phyloP scores from a whole-genome alignment of 2,888 invertebrate genomes.

The Ariolimax columbianus region DNA sequence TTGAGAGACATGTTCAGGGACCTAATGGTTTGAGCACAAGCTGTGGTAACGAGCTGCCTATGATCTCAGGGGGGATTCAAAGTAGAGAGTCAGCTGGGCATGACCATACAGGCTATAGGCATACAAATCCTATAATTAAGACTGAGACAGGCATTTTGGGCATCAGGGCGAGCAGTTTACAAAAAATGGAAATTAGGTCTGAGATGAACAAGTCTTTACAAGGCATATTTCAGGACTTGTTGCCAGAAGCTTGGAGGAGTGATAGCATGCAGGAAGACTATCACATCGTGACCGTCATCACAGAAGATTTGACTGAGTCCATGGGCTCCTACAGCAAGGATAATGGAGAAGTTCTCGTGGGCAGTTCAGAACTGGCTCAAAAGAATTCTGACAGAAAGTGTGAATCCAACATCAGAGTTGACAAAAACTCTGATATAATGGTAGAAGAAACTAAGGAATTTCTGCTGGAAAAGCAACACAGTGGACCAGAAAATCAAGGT shows the following conservation, averaged over 20 bases:
- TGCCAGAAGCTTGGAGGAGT: conserved; percentile 24
- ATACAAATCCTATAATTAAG: neutral
- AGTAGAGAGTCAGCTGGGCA: neutral
- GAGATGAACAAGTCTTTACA: neutral
- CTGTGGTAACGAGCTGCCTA: neutral
- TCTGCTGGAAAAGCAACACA: neutral
- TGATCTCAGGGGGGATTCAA: neutral
- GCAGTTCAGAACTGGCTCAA: neutral
- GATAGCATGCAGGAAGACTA: conserved; percentile 15
- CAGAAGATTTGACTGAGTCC: neutral
- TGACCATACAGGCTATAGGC: neutral
- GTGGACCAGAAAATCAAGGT: neutral
- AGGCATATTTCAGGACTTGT: neutral
- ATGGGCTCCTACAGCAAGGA: neutral
- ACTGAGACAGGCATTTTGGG: neutral
- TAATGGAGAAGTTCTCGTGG: neutral
- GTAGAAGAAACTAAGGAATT: neutral
- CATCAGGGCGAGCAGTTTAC: neutral
- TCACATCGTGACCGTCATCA: neutral
- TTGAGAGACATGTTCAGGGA: neutral
- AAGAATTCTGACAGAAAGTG: neutral
- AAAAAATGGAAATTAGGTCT: neutral
- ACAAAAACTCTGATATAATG: neutral
- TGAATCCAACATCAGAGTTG: neutral
- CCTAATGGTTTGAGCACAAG: neutral